Percentiles rank a stretch among this genome's conserved stretches.
phyloP scores from a whole-genome alignment of 2,113 vertebrate species.

The Lycocorax pyrrhopterus region DNA sequence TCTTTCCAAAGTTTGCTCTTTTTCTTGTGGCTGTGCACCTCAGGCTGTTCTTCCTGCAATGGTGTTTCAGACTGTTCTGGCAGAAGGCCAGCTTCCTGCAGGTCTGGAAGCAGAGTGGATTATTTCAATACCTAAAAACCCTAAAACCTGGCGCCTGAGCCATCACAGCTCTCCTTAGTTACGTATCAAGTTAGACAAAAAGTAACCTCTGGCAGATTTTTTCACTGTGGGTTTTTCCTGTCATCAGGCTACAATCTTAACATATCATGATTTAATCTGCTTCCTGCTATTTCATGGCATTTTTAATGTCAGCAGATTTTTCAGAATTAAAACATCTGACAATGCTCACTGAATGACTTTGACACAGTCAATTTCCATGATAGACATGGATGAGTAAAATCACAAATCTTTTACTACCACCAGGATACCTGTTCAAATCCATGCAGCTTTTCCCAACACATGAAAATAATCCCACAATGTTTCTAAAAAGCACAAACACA shows the following conservation, averaged over 20 bases:
- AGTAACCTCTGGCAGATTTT: not conserved
- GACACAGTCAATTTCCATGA: not conserved
- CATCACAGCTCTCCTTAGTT: not conserved
- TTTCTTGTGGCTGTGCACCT: not conserved
- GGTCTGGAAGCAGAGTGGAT: constrained; percentile 64
- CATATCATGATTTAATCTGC: not conserved
- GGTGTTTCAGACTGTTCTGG: constrained; percentile 7
- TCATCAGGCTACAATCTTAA: not conserved
- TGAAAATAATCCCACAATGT: not conserved
- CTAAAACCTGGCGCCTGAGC: not conserved
- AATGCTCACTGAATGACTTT: not conserved
- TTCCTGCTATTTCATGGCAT: not conserved
- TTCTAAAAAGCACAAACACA: not conserved
- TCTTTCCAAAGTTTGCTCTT: constrained; percentile 42
- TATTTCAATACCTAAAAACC: not conserved
- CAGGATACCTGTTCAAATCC: not conserved
- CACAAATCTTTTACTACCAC: not conserved
- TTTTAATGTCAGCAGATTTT: not conserved
- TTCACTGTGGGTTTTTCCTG: not conserved
- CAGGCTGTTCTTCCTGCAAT: not conserved
- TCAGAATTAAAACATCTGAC: not conserved
- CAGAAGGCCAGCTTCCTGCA: constrained; percentile 70
- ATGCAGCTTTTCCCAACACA: not conserved
- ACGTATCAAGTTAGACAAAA: not conserved
- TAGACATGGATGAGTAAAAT: not conserved